phyloP scores from a whole-genome alignment of 1,140 invertebrate genomes.

The Drosophila orosa region DNA sequence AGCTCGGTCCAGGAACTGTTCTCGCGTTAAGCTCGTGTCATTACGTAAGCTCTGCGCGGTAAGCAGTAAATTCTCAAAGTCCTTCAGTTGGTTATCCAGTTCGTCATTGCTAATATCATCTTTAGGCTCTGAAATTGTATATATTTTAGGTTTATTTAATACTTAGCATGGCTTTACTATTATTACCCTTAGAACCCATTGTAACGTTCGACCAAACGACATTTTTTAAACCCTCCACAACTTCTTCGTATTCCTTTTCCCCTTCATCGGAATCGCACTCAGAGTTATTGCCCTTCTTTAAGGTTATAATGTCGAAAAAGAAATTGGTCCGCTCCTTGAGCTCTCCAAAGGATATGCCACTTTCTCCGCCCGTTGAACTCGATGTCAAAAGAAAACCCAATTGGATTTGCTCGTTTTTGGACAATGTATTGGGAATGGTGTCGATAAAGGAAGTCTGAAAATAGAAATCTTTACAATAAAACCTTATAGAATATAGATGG shows the following conservation, averaged over 20 bases:
- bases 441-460: constrained; percentile 54
- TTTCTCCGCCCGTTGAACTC: constrained; percentile 9
- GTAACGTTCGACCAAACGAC: constrained; percentile 61
- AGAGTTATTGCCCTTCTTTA: constrained; percentile 17
- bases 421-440: constrained; percentile 32
- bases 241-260: constrained; percentile 40
- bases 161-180: not conserved
- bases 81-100: constrained; percentile 56
- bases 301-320: constrained; percentile 55
- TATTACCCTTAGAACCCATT: constrained; percentile 33
- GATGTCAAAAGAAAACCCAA: constrained; percentile 59
- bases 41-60: constrained; percentile 60
- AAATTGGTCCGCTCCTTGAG: constrained; percentile 48
- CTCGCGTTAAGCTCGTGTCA: constrained; percentile 44
- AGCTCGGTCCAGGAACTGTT: constrained; percentile 63
- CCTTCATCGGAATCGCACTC: constrained; percentile 21
- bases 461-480: not conserved
- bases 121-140: constrained; percentile 6
- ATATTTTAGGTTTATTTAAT: not conserved
- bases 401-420: constrained; percentile 47
- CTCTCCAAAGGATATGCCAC: constrained; percentile 42
- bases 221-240: constrained; percentile 55
- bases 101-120: constrained; percentile 34
- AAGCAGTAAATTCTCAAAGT: constrained; percentile 62
- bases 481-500: no score